Base-by-base conservation (phyloP, 2,888 invertebrate genomes). In the Drosophila borborema region DNA sequence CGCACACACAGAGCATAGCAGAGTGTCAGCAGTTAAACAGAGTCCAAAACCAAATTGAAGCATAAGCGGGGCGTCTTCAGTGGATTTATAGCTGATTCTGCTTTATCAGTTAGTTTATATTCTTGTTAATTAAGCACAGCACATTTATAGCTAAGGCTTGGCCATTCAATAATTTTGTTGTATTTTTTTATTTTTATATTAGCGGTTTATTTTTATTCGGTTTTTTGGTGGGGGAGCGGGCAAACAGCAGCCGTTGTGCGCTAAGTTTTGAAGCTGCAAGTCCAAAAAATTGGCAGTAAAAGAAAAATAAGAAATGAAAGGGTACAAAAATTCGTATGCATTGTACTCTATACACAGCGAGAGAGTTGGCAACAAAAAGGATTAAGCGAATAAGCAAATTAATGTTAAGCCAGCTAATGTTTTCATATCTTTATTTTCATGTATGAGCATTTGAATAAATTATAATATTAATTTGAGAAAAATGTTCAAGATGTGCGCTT, bases 91-190 rank as follows among this genome's bases (percentile, higher is more conserved):
- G 65, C 66, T 46, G 51, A 59, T 65, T 62, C 38, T 43, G 62
- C 65, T 43, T 31, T 64, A 64, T 77, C 41, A 45, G 56, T 72
- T 72, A 64, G 58, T 66, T 70, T 72, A 55, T 66, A 38, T 67
- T 74, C 77, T 82, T 69, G 63, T 79, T 86, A 84, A 86, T 86
- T 84, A 86, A 85, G 84, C 85, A 81, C 74, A 77, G 71, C 72
- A 81, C 84, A 85, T 86, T 86, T 86, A 84, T 65, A 72, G 77
- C 68, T 51, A 60, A 31, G 70, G 69, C 72, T 70, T 76, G 66
- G 81, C 68, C 74, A 75, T 83, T 75, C 54, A 72, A 59, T 51
- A 14, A 36, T 18, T 55, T 41, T 28, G 40, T 51, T 65, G 59
- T 58, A 51, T 12, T 54, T 60, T 55, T 65, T 64, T 58, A 49